Base-by-base conservation (phyloP, 1,140 invertebrate genomes). In the Tetranychus urticae region DNA sequence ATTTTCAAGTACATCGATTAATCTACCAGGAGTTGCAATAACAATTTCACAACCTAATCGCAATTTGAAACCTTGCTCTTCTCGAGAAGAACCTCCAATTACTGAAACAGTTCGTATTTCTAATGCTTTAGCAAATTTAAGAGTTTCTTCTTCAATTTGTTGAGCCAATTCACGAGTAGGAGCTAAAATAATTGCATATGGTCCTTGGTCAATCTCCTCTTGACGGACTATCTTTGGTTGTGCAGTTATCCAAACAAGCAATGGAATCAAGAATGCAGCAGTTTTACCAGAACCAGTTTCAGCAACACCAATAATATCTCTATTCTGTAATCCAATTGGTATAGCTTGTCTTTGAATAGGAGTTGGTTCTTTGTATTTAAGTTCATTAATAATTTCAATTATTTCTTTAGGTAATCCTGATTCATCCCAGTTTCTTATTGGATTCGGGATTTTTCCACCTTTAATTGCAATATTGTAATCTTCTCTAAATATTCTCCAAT, bases 401-500 rank as follows among this genome's bases (percentile, higher is more conserved):
- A 99, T 84, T 72, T 94, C 88, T 67, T 81, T 78, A 35, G 88
- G 85, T 65, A 99, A 82, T n/a, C 79, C 80, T 12, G 86, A 87
- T 75, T 99, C 96, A 65, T 83, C 84, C 96, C 96, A 99, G 42
- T 78, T 82, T 14, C 96, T 76, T 55, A 99, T 84, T 1, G 94
- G 94, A 76, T 94, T 88, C 4, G 96, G 93, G 69, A 99, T 94
- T 69, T 81, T 82, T 0, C 96, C 96, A 63, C 64, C 93, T 73
- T 99, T 99, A 56, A 97, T 92, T 5, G 89, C 87, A 55, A 99
- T 98, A 70, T 94, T 99, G 70, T 94, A 99, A 76, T 99, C 96
- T 76, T 99, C 96, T 64, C 93, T 81, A 70, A 99, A 99, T 68
- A 99, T 99, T 71, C 96, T 80, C 96, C 96, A 99, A 77, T 99